Evolutionary conservation across 2,888 invertebrate species (phyloP).

Genomic region (Athalia rosae): DNA sequence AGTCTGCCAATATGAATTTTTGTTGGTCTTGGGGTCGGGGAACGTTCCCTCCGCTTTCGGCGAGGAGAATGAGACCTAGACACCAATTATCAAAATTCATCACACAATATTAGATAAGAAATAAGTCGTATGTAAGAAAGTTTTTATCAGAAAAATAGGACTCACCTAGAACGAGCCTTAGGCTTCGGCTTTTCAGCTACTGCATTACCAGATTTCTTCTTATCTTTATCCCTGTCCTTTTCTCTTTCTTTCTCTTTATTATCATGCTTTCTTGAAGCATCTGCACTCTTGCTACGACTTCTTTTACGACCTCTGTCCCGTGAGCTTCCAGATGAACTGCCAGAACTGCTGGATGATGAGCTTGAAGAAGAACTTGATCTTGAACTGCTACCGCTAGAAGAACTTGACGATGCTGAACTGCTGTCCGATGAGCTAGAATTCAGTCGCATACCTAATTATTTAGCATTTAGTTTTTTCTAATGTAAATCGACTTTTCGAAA

Average conservation of each 20-base stretch:
- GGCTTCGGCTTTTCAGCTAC: conserved; percentile 70
- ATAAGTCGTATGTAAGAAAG: neutral
- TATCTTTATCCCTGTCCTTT: conserved; percentile 72
- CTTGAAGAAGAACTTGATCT: conserved; percentile 85
- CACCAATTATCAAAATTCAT: conserved; percentile 11
- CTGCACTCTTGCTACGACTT: conserved; percentile 70
- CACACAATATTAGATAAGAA: neutral
- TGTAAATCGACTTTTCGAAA: neutral
- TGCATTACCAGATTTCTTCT: conserved; percentile 68
- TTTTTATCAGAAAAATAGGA: neutral
- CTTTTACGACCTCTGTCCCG: conserved; percentile 79
- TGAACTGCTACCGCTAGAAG: conserved; percentile 75
- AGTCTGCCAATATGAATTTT: conserved; percentile 96
- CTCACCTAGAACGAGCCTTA: conserved; percentile 72
- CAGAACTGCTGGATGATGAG: conserved; percentile 87
- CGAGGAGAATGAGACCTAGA: conserved; percentile 80
- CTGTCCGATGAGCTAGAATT: conserved; percentile 83
- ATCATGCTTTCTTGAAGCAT: conserved; percentile 71
- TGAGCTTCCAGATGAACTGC: conserved; percentile 77
- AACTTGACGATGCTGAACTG: conserved; percentile 79
- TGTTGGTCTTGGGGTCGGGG: conserved; percentile 92
- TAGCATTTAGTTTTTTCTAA: neutral
- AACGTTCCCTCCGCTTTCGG: conserved; percentile 84
- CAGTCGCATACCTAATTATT: conserved; percentile 21
- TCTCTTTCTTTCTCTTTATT: conserved; percentile 73